phyloP scores from a whole-genome alignment of 2,888 invertebrate genomes.

The Harpagoxenus sublaevis region DNA sequence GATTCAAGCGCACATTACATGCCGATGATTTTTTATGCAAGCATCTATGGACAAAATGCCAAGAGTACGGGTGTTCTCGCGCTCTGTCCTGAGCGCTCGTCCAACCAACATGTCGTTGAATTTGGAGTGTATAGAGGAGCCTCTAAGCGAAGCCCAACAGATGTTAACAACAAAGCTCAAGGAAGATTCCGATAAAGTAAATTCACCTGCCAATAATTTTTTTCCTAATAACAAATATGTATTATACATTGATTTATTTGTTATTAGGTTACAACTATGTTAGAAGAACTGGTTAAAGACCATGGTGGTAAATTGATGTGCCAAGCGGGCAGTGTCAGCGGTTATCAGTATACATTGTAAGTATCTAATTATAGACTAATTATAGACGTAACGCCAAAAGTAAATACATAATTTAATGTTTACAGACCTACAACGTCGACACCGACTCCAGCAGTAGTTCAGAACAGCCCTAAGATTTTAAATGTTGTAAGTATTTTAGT shows the following conservation, averaged over 20 bases:
- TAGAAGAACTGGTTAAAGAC: constrained; percentile 83
- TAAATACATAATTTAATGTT: constrained; percentile 27
- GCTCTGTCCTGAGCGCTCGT: constrained; percentile 77
- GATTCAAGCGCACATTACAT: background rate
- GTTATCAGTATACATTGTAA: constrained; percentile 84
- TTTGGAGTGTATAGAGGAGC: constrained; percentile 87
- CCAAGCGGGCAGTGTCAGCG: constrained; percentile 81
- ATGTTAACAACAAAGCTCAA: constrained; percentile 79
- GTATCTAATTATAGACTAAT: constrained; percentile 61
- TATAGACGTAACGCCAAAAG: background rate
- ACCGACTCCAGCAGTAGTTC: constrained; percentile 52
- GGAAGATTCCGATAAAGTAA: constrained; percentile 83
- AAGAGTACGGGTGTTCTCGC: constrained; percentile 76
- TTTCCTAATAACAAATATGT: background rate
- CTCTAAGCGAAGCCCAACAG: constrained; percentile 85
- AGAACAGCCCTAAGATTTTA: constrained; percentile 75
- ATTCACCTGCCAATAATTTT: background rate
- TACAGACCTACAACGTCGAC: constrained; percentile 59
- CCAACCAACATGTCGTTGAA: constrained; percentile 82
- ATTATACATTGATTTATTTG: constrained; percentile 1
- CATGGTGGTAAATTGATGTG: constrained; percentile 82
- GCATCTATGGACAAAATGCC: constrained; percentile 72
- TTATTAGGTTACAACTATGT: constrained; percentile 78
- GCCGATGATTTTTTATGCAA: background rate
- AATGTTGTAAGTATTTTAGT: constrained; percentile 77